Conservation (phyloP, 2,888 invertebrate species). For the Sesamia inferens region DNA sequence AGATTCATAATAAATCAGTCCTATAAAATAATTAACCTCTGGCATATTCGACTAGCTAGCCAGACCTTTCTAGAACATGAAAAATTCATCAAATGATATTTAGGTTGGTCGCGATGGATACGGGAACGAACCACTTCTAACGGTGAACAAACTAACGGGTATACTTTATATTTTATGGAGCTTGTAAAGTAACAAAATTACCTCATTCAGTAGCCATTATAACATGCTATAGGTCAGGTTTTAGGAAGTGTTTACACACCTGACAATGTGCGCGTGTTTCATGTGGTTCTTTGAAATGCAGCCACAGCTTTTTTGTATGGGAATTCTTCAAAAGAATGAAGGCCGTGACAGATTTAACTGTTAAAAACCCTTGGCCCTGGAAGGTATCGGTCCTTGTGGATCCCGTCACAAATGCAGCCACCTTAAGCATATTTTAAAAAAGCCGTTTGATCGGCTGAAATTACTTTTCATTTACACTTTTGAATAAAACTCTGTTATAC, state of each 20-base stretch:
- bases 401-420: background rate
- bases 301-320: no score
- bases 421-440: background rate
- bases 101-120: slow-evolving; percentile 38
- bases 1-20: slow-evolving; percentile 37
- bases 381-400: no score
- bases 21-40: slow-evolving; percentile 43
- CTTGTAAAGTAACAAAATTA: slow-evolving; percentile 21
- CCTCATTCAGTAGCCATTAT: slow-evolving; percentile 18
- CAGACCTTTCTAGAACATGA: slow-evolving; percentile 51
- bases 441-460: background rate
- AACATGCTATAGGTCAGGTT: slow-evolving; percentile 4
- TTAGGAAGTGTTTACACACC: slow-evolving; percentile 18
- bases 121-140: slow-evolving; percentile 29
- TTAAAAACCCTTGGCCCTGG: no score
- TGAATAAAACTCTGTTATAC: no score
- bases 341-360: no score
- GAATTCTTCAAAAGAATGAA: no score
- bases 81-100: slow-evolving; percentile 61
- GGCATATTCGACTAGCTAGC: slow-evolving; percentile 39
- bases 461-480: background rate
- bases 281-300: background rate
- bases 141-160: slow-evolving; percentile 31
- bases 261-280: background rate
- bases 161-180: slow-evolving; percentile 37